Evolutionary conservation across 1,140 invertebrate genomes (phyloP), one percentile per base, ranked within the genome.

Genomic region (Brachionus paranguensis): DNA sequence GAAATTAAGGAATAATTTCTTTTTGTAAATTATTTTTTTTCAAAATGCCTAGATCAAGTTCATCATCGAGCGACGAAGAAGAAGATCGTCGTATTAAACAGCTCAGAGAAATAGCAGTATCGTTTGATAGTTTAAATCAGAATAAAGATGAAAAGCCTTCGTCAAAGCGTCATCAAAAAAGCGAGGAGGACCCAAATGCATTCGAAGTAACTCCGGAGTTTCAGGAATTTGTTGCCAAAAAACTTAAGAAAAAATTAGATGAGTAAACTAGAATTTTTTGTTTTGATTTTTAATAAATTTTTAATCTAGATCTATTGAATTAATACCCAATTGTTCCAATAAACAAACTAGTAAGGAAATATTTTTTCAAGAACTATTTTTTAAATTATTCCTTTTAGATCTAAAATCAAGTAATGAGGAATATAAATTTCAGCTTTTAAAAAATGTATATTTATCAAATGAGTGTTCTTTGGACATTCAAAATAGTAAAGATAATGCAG

Each of bases 231-330:
- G 72, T 76, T 20, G 72, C 72, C 17, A 76, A 76, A 76, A 76
- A 50, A 50, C 45, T 76, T 29, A 50, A 11, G 24, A 76, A 76
- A 50, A 76, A 76, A 76, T 27, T 76, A 14, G 72, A 76, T 20
- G 72, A 76, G 72, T 76, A 76, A 76, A 27, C 5, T 50, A 14
- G 12, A 11, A 50, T 12, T 27, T n/a, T 43, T 11, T 24, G 24
- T 27, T 27, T 12, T 50, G 50, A 53, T 27, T 50, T 29, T n/a
- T 29, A 50, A 4, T 50, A 12, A 50, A 50, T 11, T 50, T 50
- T 76, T 76, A 27, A 76, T 50, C 20, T 29, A 76, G 72, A 50
- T 76, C 72, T 45, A 76, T 76, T 50, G 72, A 76, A 76, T 20
- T 76, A 27, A 24, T 50, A 14, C 11, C 10, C 6, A 37, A 76